Evolutionary conservation across 2,888 invertebrate genomes (phyloP).

Genomic region (Lasioglossum lativentre): DNA sequence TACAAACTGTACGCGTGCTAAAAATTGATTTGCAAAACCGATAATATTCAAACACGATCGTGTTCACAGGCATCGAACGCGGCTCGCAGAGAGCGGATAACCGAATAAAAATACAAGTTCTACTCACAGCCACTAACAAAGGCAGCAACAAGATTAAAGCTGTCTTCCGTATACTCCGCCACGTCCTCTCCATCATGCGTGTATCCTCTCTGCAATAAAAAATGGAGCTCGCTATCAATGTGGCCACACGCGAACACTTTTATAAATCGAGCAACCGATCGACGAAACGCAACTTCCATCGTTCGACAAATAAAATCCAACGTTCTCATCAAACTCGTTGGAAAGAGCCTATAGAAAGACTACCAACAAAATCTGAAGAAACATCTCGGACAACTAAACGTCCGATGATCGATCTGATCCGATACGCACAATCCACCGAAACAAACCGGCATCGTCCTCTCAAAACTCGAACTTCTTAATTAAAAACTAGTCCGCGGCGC

Average conservation of each 20-base stretch:
- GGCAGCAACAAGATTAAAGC: conserved; percentile 78
- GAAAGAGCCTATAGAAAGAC: not conserved
- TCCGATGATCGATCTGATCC: not conserved
- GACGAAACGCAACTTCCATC: not conserved
- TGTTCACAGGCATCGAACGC: not conserved
- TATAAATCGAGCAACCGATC: not conserved
- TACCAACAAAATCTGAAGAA: not conserved
- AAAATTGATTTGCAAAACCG: not conserved
- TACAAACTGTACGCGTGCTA: not conserved
- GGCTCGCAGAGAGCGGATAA: not conserved
- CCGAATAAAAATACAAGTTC: conserved; percentile 12
- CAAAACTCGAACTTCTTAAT: conserved; percentile 50
- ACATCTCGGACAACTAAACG: not conserved
- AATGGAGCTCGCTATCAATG: conserved; percentile 40
- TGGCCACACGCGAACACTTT: conserved; percentile 10
- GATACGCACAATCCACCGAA: conserved; percentile 25
- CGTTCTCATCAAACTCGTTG: not conserved
- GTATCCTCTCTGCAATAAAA: conserved; percentile 75
- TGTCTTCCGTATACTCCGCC: conserved; percentile 82
- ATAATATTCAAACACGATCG: not conserved
- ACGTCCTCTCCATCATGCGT: conserved; percentile 82
- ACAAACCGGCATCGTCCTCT: conserved; percentile 56
- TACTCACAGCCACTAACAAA: conserved; percentile 82
- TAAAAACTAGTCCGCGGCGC: conserved; percentile 36
- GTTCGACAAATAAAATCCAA: not conserved